A percentile compares a stretch with the other conserved stretches of the same genome.
These are phyloP conservation scores for Micrasema minimum DNA, from an alignment of 1,140 invertebrate genomes.

Conservation along the genomic window DNA sequence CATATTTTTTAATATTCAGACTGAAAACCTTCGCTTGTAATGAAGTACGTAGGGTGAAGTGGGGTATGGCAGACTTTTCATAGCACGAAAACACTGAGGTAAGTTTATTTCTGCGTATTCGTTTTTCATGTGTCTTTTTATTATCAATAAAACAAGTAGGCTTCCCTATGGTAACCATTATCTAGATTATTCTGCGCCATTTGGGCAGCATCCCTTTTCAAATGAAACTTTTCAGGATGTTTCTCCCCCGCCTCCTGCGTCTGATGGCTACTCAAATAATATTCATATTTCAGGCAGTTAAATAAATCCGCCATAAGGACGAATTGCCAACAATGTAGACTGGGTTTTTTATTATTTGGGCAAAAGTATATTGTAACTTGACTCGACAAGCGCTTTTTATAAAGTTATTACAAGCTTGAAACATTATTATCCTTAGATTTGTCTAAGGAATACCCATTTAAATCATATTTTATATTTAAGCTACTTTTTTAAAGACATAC, in stretches of 20 bases:
- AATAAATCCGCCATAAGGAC: constrained; percentile 25
- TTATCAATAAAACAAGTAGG: constrained; percentile 41
- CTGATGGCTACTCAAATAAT: constrained; percentile 34
- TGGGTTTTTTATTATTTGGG: too few species aligned
- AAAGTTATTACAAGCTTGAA: too few species aligned
- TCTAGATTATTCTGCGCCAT: constrained; percentile 38
- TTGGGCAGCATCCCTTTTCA: constrained; percentile 32
- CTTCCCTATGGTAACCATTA: constrained; percentile 30
- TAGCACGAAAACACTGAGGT: background rate
- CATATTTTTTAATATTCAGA: constrained; percentile 27
- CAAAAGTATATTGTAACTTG: too few species aligned
- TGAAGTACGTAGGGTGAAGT: constrained; percentile 12
- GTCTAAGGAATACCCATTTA: too few species aligned
- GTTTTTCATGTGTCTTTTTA: constrained; percentile 37
- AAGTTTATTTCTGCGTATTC: constrained; percentile 27
- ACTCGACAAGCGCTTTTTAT: too few species aligned
- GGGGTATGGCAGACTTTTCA: constrained; percentile 3
- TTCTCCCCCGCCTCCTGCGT: background rate
- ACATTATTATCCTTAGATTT: too few species aligned
- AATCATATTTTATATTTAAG: too few species aligned
- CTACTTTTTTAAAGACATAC: too few species aligned
- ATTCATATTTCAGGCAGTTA: constrained; percentile 25
- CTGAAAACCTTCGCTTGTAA: constrained; percentile 29
- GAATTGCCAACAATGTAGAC: background rate
- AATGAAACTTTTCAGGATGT: constrained; percentile 32